Base-by-base conservation (phyloP, 2,797 vertebrate species). In the Varecia variegata region DNA sequence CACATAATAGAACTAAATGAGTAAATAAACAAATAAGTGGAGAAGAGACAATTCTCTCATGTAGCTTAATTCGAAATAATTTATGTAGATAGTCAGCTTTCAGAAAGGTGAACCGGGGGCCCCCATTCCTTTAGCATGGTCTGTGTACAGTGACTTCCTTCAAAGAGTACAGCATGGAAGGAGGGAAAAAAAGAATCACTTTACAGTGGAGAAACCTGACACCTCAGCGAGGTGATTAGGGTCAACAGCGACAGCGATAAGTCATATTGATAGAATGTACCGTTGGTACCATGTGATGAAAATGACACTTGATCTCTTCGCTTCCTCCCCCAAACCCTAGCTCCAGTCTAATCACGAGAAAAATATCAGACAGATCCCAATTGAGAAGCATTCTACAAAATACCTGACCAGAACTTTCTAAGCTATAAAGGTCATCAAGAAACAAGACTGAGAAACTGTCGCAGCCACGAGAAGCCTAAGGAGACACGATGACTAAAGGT, bases 1-100 rank as follows among this genome's bases (percentile, higher is more conserved):
- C n/a, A 89, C 56, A 74, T 73, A 32, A 56, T 58, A 77, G 91
- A 80, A 97, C 90, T 86, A 65, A 81, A 81, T 70, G 38, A 88
- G 56, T 74, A 86, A 68, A 85, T 82, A 76, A 56, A 77, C 67
- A 81, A 50, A 90, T 23, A 68, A 80, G 52, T 68, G 18, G 35
- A 85, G 20, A 60, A 84, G 47, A 74, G 79, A 88, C 4, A 15
- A 94, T 88, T 93, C 32, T 91, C 62, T 65, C 38, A 32, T n/a
- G 27, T 18, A 94, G 65, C 38, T 68, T 52, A 79, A 77, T 54
- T 88, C 52, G 74, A 88, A 92, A 60, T 77, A 83, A 90, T 82
- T 81, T 93, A 90, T 7, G 4, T 17, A 62, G 54, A 50, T 38
- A 27, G 4, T 56, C 60, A 60, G 27, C 8, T 71, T 83, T 87